Base-by-base conservation (phyloP, 2,888 invertebrate species). In the Zonitis immaculata region DNA sequence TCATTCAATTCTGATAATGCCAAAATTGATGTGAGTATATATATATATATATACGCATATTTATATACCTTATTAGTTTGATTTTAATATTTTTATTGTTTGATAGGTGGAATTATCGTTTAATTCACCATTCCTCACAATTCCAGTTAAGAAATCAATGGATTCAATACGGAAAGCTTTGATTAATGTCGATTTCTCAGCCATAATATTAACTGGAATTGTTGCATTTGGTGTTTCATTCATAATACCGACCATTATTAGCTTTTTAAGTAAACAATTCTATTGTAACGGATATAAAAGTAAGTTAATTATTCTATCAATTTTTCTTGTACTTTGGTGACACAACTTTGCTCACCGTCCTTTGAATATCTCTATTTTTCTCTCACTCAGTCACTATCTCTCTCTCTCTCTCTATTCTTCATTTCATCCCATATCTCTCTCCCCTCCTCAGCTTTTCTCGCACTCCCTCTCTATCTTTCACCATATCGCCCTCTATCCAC, bases 81-180 rank as follows among this genome's bases (percentile, higher is more conserved):
- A 46, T 2, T 16, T 8, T 11, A 3, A 7, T 32, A 42, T 43
- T 8, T 11, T 54, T 26, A 43, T 50, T 9, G 14, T 58, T 75
- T 78, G n/a, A n/a, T n/a, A 88, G 88, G 76, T 87, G 30, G 82
- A 83, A 57, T 73, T 87, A 67, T 82, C 85, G 32, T 82, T 88
- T 57, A 77, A 80, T 0, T 79, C 87, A 25, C 87, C 88, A 0
- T 86, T 88, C 60, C 64, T 87, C 18, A 77, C 79, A n/a, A 83
- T 87, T 61, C 87, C 88, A 0, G 73, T 86, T 5, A 79, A 81
- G 59, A 79, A 78, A 57, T 77, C 81, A 0, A 66, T 78, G 50
- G 73, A 79, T 12, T 66, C 74, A 1, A 74, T 77, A 1, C 67
- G 73, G 53, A 74, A 73, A 16, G 80, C 85, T 0, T 65, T 82